These are phyloP conservation scores for Drosophila aldrichi DNA, from an alignment of 2,888 invertebrate genomes.

Conservation along the genomic window DNA sequence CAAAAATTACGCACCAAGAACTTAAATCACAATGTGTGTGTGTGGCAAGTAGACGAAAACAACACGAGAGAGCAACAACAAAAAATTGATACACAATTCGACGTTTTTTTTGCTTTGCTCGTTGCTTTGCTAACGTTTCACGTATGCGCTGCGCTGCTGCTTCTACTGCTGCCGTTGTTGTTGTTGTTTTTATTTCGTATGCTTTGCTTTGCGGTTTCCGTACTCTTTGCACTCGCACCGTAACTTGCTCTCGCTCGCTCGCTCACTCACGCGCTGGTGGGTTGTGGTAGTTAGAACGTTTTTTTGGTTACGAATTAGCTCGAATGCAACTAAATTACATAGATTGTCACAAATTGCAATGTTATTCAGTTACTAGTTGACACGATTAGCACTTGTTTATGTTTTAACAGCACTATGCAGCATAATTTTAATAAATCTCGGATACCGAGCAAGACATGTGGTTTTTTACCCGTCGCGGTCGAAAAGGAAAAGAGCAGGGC, in stretches of 20 bases:
- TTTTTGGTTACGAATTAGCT: slow-evolving; percentile 67
- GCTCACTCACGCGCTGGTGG: slow-evolving; percentile 67
- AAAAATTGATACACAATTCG: slow-evolving; percentile 63
- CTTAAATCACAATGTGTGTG: slow-evolving; percentile 47
- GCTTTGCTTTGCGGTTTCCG: slow-evolving; percentile 69
- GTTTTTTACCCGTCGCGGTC: slow-evolving; percentile 89
- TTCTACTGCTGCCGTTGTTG: slow-evolving; percentile 38
- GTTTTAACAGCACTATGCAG: slow-evolving; percentile 81
- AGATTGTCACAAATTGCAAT: slow-evolving; percentile 65
- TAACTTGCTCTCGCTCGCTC: slow-evolving; percentile 57
- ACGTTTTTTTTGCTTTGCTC: slow-evolving; percentile 42
- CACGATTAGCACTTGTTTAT: slow-evolving; percentile 74
- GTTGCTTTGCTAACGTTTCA: slow-evolving; percentile 60
- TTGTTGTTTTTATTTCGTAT: slow-evolving; percentile 69
- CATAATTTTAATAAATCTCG: slow-evolving; percentile 81
- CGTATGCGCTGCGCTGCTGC: slow-evolving; percentile 30
- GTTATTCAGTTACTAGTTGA: slow-evolving; percentile 71
- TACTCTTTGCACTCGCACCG: slow-evolving; percentile 54
- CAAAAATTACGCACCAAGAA: slow-evolving; percentile 56
- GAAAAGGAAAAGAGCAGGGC: slow-evolving; percentile 86
- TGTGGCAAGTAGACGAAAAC: slow-evolving; percentile 46
- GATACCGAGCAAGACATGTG: slow-evolving; percentile 87
- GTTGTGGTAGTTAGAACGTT: slow-evolving; percentile 61
- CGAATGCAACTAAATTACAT: slow-evolving; percentile 53
- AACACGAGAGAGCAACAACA: slow-evolving; percentile 48